Conservation (phyloP, 2,113 vertebrate species). For the Sinocyclocheilus grahami region DNA sequence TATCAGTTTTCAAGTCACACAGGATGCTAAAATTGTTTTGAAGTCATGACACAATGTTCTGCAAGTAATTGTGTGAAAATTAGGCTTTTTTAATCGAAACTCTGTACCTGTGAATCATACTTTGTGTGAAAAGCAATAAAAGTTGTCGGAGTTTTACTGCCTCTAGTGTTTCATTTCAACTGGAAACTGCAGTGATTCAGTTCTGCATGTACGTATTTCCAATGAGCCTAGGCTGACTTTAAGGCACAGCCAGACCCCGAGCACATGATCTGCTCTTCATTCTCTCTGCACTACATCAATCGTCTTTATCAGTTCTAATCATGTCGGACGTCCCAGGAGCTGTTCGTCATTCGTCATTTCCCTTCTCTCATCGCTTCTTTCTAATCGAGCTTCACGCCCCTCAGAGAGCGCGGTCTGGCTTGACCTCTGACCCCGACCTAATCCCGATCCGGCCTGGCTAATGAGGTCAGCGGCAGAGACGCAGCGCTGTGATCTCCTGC, state of each 20-base stretch:
- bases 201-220: too few species aligned
- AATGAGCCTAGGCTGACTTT: too few species aligned
- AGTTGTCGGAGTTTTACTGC: too few species aligned
- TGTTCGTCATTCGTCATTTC: not conserved
- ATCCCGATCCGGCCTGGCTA: not conserved
- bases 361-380: not conserved
- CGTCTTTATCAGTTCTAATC: conserved; percentile 16
- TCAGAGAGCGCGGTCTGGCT: not conserved
- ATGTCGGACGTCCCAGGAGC: not conserved
- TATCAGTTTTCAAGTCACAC: too few species aligned
- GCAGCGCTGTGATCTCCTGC: not conserved
- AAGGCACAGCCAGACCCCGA: not conserved
- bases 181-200: too few species aligned
- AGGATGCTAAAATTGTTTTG: too few species aligned
- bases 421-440: not conserved
- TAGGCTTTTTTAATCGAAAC: too few species aligned
- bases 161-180: too few species aligned
- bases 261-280: not conserved
- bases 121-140: too few species aligned
- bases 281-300: not conserved
- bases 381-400: conserved; percentile 23
- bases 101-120: too few species aligned
- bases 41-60: too few species aligned
- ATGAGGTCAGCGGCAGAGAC: conserved; percentile 15
- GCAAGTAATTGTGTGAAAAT: too few species aligned